A percentile compares a stretch with the other conserved stretches of the same genome.
phyloP scores from a whole-genome alignment of 2,797 vertebrate species.

The Aselliscus stoliczkanus region DNA sequence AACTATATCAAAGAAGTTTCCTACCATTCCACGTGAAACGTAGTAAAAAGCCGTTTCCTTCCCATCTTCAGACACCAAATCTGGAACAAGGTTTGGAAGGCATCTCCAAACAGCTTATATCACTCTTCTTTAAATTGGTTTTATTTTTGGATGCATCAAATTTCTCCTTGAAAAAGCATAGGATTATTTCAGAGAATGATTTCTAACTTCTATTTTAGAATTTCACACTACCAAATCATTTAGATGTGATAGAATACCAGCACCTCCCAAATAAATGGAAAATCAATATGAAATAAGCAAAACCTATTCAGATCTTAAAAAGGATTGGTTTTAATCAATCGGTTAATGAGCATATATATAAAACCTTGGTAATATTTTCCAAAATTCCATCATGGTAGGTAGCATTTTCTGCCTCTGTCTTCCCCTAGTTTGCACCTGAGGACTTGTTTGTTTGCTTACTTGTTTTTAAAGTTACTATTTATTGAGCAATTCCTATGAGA shows the following conservation, averaged over 20 bases:
- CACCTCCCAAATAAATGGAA: constrained; percentile 8
- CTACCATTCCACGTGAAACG: not conserved
- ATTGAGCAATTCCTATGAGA: not conserved
- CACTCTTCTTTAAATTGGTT: not conserved
- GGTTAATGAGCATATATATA: not conserved
- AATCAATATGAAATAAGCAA: not conserved
- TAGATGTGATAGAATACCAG: not conserved
- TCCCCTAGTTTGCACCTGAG: not conserved
- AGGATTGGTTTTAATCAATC: not conserved
- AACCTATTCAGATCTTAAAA: not conserved
- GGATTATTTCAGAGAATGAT: not conserved
- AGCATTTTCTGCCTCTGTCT: not conserved
- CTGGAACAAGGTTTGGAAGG: not conserved
- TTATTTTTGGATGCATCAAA: not conserved
- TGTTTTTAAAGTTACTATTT: not conserved
- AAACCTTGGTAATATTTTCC: not conserved
- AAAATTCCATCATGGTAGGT: not conserved
- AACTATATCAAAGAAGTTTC: not conserved
- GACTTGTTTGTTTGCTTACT: not conserved
- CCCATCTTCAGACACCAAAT: not conserved
- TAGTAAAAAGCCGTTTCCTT: not conserved
- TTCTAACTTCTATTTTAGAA: constrained; percentile 15
- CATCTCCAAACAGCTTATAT: not conserved
- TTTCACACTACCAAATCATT: not conserved
- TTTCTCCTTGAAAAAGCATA: not conserved